phyloP scores from a whole-genome alignment of 2,888 invertebrate species.

The Xanthia icteritia region DNA sequence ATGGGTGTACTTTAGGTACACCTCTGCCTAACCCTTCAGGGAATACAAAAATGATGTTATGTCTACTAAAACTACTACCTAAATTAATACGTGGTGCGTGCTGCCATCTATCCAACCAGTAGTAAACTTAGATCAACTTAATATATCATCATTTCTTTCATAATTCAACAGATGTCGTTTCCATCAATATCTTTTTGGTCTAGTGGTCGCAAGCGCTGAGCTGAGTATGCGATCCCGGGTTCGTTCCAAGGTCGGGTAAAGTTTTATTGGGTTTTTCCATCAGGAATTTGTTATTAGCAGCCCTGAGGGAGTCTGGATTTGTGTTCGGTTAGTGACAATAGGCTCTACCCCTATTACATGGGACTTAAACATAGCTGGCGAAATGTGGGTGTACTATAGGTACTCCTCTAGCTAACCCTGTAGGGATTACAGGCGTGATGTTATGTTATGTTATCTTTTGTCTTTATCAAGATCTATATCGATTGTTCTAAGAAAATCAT shows the following conservation, averaged over 20 bases:
- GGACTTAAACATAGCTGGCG: neutral
- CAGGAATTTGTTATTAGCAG: neutral
- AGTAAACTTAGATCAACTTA: neutral
- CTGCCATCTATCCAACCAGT: slow-evolving; percentile 14
- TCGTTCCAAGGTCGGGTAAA: neutral
- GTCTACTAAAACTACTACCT: too few species aligned
- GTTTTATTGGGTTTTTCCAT: neutral
- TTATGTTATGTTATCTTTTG: neutral
- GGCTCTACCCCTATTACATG: neutral
- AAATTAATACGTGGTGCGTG: neutral
- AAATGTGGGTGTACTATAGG: too few species aligned
- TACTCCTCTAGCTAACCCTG: neutral
- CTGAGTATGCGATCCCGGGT: neutral
- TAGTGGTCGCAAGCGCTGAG: neutral
- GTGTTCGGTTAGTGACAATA: neutral
- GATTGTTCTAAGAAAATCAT: slow-evolving; percentile 5
- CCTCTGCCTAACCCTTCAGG: too few species aligned
- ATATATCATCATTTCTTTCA: neutral
- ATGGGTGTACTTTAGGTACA: too few species aligned
- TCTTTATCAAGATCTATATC: slow-evolving; percentile 23
- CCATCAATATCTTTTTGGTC: neutral
- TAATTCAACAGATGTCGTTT: slow-evolving; percentile 13
- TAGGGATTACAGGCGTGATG: neutral
- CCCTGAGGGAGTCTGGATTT: neutral
- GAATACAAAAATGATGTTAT: too few species aligned